A percentile compares a stretch with the other conserved stretches of the same genome.
Evolutionary conservation across 2,888 invertebrate species (phyloP).

Genomic region (Hymenopus coronatus): DNA sequence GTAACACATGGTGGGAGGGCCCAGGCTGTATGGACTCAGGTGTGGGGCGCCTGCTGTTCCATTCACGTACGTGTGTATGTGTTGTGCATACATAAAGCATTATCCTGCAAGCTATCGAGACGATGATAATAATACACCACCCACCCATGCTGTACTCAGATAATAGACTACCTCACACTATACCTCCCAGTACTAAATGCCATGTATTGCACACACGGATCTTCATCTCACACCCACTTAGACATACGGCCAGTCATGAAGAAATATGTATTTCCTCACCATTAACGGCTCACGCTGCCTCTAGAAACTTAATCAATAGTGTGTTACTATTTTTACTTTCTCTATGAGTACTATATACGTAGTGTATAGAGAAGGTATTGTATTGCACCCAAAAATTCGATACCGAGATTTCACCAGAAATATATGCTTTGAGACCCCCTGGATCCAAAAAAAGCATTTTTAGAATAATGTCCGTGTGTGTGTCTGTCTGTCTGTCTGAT

Average conservation of each 20-base stretch:
- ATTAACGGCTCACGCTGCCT: neutral
- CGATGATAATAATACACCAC: constrained; percentile 9
- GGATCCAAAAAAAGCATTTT: no score
- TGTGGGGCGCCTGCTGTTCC: neutral
- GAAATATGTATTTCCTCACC: neutral
- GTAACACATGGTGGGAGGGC: neutral
- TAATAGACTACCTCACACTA: constrained; percentile 5
- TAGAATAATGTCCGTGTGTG: no score
- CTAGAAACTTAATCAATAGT: no score
- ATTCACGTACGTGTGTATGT: neutral
- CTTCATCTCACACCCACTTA: neutral
- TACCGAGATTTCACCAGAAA: no score
- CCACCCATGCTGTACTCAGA: neutral
- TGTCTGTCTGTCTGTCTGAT: no score
- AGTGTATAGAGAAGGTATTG: no score
- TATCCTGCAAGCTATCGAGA: neutral
- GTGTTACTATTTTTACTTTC: no score
- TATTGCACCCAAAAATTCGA: no score
- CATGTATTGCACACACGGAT: neutral
- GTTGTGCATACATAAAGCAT: constrained; percentile 16
- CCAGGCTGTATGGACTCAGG: neutral
- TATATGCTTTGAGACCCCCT: no score
- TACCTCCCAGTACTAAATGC: neutral
- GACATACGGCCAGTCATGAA: neutral
- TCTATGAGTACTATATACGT: no score